Evolutionary conservation across 2,797 vertebrate genomes (phyloP).

Genomic region (Anabacerthia variegaticeps): DNA sequence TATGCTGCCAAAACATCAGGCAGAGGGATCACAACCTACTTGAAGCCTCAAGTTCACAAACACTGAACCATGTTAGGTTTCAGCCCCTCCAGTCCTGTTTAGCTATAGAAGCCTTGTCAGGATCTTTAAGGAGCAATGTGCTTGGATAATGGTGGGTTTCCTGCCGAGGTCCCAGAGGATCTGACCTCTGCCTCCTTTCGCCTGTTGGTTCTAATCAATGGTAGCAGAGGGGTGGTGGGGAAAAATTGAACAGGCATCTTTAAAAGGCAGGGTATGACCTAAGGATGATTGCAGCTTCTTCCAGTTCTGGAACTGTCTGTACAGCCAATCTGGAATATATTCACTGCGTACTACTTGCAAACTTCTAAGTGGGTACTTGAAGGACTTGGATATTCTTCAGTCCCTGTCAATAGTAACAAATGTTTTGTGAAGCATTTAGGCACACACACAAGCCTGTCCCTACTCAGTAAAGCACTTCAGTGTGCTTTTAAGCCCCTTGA

Average conservation of each 20-base stretch:
- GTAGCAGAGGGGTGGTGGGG: rapidly evolving
- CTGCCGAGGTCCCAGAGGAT: background rate
- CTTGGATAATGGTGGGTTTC: background rate
- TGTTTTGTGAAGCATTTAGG: background rate
- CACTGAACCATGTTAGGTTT: background rate
- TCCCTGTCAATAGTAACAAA: background rate
- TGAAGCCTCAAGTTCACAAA: background rate
- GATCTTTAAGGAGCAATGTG: background rate
- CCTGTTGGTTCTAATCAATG: background rate
- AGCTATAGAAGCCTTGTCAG: background rate
- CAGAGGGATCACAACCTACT: background rate
- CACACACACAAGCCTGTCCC: background rate
- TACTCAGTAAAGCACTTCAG: background rate
- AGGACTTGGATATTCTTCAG: background rate
- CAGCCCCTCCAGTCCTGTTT: background rate
- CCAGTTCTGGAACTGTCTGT: background rate
- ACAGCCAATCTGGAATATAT: background rate
- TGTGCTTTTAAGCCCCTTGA: background rate
- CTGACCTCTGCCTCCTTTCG: background rate
- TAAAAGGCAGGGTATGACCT: background rate
- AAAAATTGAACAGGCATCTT: background rate
- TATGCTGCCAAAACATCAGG: background rate
- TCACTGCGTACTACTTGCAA: background rate
- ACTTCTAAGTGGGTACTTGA: background rate
- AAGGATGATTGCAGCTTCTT: background rate